Base-by-base conservation (phyloP, 2,113 vertebrate genomes). In the Galeopterus variegatus region DNA sequence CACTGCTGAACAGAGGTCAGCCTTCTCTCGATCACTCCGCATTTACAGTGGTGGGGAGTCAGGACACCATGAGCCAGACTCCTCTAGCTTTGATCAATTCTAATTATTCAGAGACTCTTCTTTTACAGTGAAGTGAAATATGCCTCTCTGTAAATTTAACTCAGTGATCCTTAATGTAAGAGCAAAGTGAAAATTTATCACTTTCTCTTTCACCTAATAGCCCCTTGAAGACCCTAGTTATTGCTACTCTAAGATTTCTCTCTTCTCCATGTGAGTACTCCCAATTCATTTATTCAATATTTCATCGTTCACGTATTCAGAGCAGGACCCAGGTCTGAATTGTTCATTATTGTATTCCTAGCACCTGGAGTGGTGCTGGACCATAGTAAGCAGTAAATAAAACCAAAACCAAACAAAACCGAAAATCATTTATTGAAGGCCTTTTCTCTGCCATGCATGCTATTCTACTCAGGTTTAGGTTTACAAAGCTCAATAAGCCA, bases 101-200 rank as follows among this genome's bases (percentile, higher is more conserved):
- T 90, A 58, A 58, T 75, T 77, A 64, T 56, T 70, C 52, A 92
- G 72, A 70, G 69, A 90, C 26, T n/a, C 50, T 90, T 50, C 52
- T 77, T 65, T 90, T 45, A 70, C 15, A 41, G 26, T 31, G 64
- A 82, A 86, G 36, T 50, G 58, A 69, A 58, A 90, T 45, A 52
- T 82, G 45, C 60, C 33, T 82, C 24, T 76, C 41, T 72, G 12
- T 82, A 82, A 90, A 72, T 93, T 80, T 52, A 72, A 82, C 48
- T 90, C 76, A 50, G 1, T 24, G 5, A 82, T 52, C 65, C 67
- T 86, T 73, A 58, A 62, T 89, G 81, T 58, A 90, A 62, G 80
- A 82, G 45, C n/a, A 58, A 86, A 45, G 69, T n/a, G 67, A 94
- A 81, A 75, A 62, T 36, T 36, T 52, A 41, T 75, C 54, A 48